Evolutionary conservation across 2,888 invertebrate species (phyloP), one percentile per base, ranked within the genome.

Genomic region (Mycogona germanica): DNA sequence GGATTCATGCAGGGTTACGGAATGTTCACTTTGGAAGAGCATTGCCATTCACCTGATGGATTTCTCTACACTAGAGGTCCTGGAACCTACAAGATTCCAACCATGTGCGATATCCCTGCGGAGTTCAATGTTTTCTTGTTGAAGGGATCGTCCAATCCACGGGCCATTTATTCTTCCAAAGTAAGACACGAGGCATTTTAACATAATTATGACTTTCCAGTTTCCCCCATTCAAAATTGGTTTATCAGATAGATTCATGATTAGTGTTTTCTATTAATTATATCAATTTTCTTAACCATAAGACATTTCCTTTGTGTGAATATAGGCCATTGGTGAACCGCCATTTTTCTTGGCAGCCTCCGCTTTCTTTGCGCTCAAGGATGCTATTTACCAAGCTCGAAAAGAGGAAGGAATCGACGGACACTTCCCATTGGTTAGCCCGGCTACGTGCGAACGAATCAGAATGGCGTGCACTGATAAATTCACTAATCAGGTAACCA

Each of bases 1-100:
- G 96, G 78, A 0, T 96, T 93, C 64, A 77, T 89, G 66, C 93
- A 95, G 76, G 96, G 96, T 0, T 89, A 92, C 64, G 96, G 95
- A 1, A 68, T 96, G 54, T 92, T 86, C 64, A 86, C 87, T 0
- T 73, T 95, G 64, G 96, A 96, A 70, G 92, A 95, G 68, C 73
- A 89, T 62, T 79, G 87, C 56, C 86, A 86, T 66, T 87, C 91
- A 0, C 86, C 91, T 0, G 79, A 78, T 40, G 95, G 95, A 7
- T 78, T 77, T 6, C 68, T 89, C 35, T 82, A 78, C 63, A 89
- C 91, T 0, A 76, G 85, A 64, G 96, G 95, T 3, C 95, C 95
- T 3, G 92, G 93, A 28, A 83, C 83, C 55, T 96, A 96, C 67
- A 96, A 96, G 73, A 78, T 96, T 48, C 96, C 96, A 9, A 87